Conservation (phyloP, 1,140 invertebrate genomes). For the Frieseomelitta varia region DNA sequence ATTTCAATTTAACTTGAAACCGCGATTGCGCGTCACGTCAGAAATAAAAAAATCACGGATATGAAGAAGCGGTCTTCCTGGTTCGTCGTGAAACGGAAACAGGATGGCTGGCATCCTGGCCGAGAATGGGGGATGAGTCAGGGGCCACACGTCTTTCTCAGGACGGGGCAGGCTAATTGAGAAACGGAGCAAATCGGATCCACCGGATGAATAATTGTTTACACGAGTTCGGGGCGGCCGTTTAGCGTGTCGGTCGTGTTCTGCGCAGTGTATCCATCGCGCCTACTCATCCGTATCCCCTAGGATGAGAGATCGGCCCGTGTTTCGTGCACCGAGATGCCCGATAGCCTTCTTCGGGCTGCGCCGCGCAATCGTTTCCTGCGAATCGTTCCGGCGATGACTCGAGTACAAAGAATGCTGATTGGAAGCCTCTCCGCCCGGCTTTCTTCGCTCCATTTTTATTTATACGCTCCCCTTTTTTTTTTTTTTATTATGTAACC, state of each 20-base stretch:
- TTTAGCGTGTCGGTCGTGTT: conserved; percentile 60
- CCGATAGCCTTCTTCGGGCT: conserved; percentile 43
- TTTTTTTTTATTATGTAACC: neutral
- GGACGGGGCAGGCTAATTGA: conserved; percentile 32
- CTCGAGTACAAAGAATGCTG: conserved; percentile 9
- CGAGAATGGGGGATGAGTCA: conserved; percentile 22
- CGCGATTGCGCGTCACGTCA: neutral
- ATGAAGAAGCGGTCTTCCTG: conserved; percentile 30
- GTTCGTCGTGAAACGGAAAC: conserved; percentile 45
- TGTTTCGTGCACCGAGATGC: conserved; percentile 52
- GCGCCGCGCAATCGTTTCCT: conserved; percentile 26
- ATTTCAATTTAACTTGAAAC: neutral
- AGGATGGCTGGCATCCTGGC: conserved; percentile 8
- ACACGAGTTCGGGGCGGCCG: conserved; percentile 53
- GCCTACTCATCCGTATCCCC: conserved; percentile 63
- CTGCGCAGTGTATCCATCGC: conserved; percentile 65
- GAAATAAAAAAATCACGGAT: conserved; percentile 37
- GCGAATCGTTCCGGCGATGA: conserved; percentile 35
- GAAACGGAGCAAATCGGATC: conserved; percentile 53
- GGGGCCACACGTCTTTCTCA: conserved; percentile 19
- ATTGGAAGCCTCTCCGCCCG: neutral
- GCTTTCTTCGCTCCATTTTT: neutral
- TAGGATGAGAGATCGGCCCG: conserved; percentile 53
- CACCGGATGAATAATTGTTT: conserved; percentile 65
- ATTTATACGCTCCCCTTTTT: neutral